These are phyloP conservation scores for Leptopilina syphax DNA, from an alignment of 2,888 invertebrate species.

Conservation along the genomic window DNA sequence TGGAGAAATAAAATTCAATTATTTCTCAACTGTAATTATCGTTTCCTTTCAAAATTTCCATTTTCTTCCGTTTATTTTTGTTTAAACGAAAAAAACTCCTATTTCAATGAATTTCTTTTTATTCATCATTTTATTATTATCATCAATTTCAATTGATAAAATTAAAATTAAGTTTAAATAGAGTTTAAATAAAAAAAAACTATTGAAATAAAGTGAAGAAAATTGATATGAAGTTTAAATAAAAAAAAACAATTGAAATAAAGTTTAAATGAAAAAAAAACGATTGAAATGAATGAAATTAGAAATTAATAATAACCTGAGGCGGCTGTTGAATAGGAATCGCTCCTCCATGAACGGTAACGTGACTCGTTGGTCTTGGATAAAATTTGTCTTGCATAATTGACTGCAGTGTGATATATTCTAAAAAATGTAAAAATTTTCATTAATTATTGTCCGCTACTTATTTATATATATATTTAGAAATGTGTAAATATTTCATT, in stretches of 20 bases:
- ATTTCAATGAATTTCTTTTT: too few species aligned
- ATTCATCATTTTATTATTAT: too few species aligned
- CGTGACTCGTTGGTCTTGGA: slow-evolving; percentile 78
- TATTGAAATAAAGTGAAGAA: not conserved
- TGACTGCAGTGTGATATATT: slow-evolving; percentile 43
- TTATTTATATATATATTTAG: too few species aligned
- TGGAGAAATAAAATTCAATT: slow-evolving; percentile 63
- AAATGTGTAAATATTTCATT: too few species aligned
- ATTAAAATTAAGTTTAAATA: too few species aligned
- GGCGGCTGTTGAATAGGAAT: slow-evolving; percentile 80
- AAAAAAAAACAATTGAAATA: not conserved
- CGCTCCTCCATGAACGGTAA: slow-evolving; percentile 79
- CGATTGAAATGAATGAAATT: not conserved
- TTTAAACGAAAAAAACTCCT: too few species aligned
- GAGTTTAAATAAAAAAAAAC: too few species aligned
- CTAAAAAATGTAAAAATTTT: not conserved
- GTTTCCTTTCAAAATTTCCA: not conserved
- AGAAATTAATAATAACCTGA: slow-evolving; percentile 70
- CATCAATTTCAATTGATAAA: too few species aligned
- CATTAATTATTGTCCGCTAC: too few species aligned
- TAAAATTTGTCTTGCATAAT: slow-evolving; percentile 77
- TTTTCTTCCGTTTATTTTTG: too few species aligned
- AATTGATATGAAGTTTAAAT: slow-evolving; percentile 1
- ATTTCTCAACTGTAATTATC: not conserved
- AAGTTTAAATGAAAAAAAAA: not conserved